phyloP scores from a whole-genome alignment of 2,888 invertebrate species.

The Ophion slaviceki region DNA sequence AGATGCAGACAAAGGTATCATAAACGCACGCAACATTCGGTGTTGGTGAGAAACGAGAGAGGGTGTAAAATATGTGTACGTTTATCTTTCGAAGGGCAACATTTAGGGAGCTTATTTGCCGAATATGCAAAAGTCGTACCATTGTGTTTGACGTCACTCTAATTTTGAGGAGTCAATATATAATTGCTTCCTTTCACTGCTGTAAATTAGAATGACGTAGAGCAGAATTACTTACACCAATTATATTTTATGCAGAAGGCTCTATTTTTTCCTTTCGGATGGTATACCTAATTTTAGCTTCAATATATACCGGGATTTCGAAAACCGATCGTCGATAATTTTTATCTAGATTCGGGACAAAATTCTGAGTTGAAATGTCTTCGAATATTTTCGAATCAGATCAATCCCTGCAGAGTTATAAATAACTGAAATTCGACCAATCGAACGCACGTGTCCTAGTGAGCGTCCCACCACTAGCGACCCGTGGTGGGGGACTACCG shows the following conservation, averaged over 20 bases:
- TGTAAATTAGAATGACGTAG: too few relatives aligned
- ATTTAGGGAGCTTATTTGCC: not conserved
- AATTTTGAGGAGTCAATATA: not conserved
- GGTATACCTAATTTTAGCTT: too few relatives aligned
- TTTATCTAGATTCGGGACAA: not conserved
- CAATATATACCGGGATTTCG: not conserved
- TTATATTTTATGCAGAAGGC: too few relatives aligned
- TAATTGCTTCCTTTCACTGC: too few relatives aligned
- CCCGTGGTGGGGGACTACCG: not conserved
- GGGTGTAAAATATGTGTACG: not conserved
- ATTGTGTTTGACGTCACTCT: too few relatives aligned
- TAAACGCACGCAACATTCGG: constrained; percentile 63
- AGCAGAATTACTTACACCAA: too few relatives aligned
- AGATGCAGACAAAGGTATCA: constrained; percentile 63
- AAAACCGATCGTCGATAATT: not conserved
- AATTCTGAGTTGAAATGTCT: not conserved
- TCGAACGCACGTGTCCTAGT: not conserved
- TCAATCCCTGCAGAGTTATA: not conserved
- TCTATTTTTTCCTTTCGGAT: too few relatives aligned
- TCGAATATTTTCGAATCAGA: not conserved
- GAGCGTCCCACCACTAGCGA: not conserved
- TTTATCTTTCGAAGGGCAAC: not conserved
- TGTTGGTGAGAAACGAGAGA: constrained; percentile 27
- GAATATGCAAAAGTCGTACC: not conserved
- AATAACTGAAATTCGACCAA: not conserved